Evolutionary conservation across 2,888 invertebrate genomes (phyloP).

Genomic region (Drosophila anomelani): DNA sequence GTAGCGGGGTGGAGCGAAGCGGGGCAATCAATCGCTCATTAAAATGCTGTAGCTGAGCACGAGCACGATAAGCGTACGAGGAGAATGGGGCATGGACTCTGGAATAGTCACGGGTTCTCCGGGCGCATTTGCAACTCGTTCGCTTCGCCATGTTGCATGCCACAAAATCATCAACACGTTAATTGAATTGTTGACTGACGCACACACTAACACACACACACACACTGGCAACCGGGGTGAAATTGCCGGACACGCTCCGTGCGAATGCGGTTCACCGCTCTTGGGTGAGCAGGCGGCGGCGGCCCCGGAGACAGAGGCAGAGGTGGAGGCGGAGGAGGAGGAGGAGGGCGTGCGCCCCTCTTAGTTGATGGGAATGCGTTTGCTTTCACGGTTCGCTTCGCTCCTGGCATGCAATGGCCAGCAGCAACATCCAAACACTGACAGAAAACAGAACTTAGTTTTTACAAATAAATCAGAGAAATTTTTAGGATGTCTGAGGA

Average conservation of each 20-base stretch:
- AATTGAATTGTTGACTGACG: conserved; percentile 83
- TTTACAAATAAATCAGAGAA: fast-evolving
- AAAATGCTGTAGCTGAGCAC: conserved; percentile 57
- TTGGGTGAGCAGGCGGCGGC: conserved; percentile 9
- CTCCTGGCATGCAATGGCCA: conserved; percentile 73
- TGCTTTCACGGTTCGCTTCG: conserved; percentile 73
- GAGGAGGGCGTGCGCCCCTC: conserved; percentile 14
- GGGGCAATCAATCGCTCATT: conserved; percentile 80
- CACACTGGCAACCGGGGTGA: background rate
- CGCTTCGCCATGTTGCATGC: conserved; percentile 74
- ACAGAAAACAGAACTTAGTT: background rate
- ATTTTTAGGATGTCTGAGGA: background rate
- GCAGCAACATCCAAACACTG: conserved; percentile 34
- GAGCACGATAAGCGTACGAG: background rate
- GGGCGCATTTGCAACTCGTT: conserved; percentile 56
- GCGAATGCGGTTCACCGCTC: conserved; percentile 55
- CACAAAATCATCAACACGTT: conserved; percentile 82
- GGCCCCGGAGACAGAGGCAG: background rate
- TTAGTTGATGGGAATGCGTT: conserved; percentile 70
- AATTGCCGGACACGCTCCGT: conserved; percentile 44
- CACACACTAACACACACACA: conserved; percentile 42
- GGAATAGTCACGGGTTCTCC: conserved; percentile 3
- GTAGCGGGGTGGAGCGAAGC: background rate
- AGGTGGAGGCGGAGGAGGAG: background rate
- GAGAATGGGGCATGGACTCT: background rate